Percentiles rank a stretch among this genome's conserved stretches.
These are phyloP conservation scores for Tragelaphus buxtoni DNA, from an alignment of 2,113 vertebrate species.

Conservation along the genomic window DNA sequence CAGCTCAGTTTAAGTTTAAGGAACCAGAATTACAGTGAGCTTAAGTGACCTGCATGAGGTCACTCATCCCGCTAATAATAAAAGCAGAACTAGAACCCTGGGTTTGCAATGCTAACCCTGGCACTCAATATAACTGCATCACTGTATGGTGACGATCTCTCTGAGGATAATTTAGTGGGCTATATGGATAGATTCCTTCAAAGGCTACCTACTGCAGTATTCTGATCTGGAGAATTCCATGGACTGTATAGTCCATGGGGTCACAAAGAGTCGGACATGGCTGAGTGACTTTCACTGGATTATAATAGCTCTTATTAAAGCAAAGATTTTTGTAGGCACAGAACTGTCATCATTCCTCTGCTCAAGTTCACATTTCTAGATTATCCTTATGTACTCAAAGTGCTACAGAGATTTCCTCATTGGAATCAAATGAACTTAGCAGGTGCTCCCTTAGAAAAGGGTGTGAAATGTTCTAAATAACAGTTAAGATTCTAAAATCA, in stretches of 20 bases:
- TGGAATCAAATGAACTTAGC: slow-evolving; percentile 12
- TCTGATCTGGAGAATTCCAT: neutral
- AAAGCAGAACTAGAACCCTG: neutral
- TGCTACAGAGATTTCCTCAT: neutral
- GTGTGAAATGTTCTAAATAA: slow-evolving; percentile 46
- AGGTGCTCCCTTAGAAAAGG: neutral
- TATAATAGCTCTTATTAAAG: neutral
- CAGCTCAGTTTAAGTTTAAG: neutral
- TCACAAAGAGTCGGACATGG: neutral
- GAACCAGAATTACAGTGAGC: neutral
- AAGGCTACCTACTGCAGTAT: neutral
- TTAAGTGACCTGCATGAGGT: neutral
- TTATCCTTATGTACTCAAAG: slow-evolving; percentile 17
- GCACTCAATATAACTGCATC: neutral
- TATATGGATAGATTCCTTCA: neutral
- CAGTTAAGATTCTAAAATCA: slow-evolving; percentile 13
- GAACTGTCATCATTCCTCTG: neutral
- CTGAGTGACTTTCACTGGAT: neutral
- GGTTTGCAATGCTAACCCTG: neutral
- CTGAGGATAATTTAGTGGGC: neutral
- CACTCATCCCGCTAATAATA: neutral
- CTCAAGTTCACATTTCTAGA: slow-evolving; percentile 16
- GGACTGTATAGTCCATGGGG: neutral
- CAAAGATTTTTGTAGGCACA: neutral
- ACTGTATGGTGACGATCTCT: neutral